Percentiles rank a stretch among this genome's conserved stretches.
These are phyloP conservation scores for Amphimedon queenslandica DNA, from an alignment of 37 sponge, comb jelly and placozoan genomes.

Conservation along the genomic window DNA sequence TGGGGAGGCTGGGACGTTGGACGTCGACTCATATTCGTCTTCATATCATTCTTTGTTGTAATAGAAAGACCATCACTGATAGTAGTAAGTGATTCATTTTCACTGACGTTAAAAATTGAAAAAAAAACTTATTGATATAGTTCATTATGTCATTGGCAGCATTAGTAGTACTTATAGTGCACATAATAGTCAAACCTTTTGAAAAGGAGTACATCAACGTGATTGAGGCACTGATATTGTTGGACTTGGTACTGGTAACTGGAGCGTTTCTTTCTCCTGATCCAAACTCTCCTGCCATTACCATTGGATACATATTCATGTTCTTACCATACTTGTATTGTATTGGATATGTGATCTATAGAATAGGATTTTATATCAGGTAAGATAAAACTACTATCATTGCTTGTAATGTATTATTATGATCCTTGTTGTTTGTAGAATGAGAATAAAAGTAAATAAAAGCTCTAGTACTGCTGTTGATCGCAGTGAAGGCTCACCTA, in stretches of 20 bases:
- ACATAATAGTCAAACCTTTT: slow-evolving; percentile 65
- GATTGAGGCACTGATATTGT: slow-evolving; percentile 61
- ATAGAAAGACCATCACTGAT: slow-evolving; percentile 55
- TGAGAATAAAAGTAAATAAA: no score
- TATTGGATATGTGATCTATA: slow-evolving; percentile 13
- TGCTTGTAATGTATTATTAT: no score
- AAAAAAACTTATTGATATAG: slow-evolving; percentile 10
- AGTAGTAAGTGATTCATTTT: slow-evolving; percentile 38
- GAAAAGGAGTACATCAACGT: slow-evolving; percentile 51
- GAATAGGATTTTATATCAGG: background rate
- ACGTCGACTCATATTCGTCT: slow-evolving; percentile 55
- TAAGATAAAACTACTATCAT: no score
- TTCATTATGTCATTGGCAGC: slow-evolving; percentile 57
- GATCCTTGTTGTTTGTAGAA: no score
- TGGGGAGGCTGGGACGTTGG: slow-evolving; percentile 81
- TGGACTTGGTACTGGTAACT: slow-evolving; percentile 57
- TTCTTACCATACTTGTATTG: slow-evolving; percentile 65
- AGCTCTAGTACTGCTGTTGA: no score
- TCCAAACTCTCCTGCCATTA: slow-evolving; percentile 29
- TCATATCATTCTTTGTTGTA: slow-evolving; percentile 44
- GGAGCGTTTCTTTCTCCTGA: slow-evolving; percentile 55
- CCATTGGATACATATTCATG: slow-evolving; percentile 37
- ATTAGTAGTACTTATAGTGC: slow-evolving; percentile 47
- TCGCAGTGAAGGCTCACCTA: no score
- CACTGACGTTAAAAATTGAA: background rate